phyloP scores from a whole-genome alignment of 2,888 invertebrate species.

The Harpalus rubripes region DNA sequence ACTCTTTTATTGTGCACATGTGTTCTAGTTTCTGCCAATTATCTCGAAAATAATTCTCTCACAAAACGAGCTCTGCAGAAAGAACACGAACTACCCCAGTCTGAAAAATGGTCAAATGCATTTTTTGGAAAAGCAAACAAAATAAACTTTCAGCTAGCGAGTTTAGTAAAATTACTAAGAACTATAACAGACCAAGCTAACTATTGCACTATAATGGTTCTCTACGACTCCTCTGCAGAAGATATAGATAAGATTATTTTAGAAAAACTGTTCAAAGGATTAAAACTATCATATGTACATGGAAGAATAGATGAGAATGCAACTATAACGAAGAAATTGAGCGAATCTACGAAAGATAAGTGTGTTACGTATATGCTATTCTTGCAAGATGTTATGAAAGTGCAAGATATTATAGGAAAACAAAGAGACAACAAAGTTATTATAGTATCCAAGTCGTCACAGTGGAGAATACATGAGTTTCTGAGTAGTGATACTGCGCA shows the following conservation, averaged over 20 bases:
- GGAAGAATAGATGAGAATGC: constrained; percentile 81
- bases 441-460: constrained; percentile 84
- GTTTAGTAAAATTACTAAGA: constrained; percentile 81
- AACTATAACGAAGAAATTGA: constrained; percentile 77
- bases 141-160: constrained; percentile 79
- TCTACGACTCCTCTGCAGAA: constrained; percentile 83
- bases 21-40: constrained; percentile 6
- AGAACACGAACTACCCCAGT: constrained; percentile 75
- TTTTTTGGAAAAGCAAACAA: constrained; percentile 71
- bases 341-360: constrained; percentile 76
- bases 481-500: constrained; percentile 81
- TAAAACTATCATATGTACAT: constrained; percentile 81
- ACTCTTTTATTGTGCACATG: background rate
- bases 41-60: background rate
- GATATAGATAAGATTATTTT: constrained; percentile 80
- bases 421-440: constrained; percentile 83
- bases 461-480: constrained; percentile 88
- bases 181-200: constrained; percentile 82
- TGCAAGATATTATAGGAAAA: constrained; percentile 81
- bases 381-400: constrained; percentile 82
- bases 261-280: constrained; percentile 80
- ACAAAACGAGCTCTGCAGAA: constrained; percentile 75
- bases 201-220: constrained; percentile 83
- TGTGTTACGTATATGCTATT: constrained; percentile 85
- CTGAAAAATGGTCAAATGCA: constrained; percentile 74